Base-by-base conservation (phyloP, 2,888 invertebrate genomes). In the Tanytarsus gracilentus region DNA sequence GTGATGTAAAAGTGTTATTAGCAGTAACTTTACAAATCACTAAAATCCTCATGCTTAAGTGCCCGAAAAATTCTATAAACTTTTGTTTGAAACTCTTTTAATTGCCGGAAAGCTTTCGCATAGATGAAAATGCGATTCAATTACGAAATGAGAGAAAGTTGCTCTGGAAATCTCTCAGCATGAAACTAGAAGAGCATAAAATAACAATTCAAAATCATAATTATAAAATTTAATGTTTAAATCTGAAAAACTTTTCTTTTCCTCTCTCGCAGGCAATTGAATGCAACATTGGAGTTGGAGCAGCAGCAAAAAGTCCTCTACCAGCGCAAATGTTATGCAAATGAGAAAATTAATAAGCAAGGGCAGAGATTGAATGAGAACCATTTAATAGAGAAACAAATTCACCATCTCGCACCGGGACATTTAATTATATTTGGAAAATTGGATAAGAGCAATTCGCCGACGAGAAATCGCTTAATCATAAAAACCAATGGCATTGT, bases 401-500 rank as follows among this genome's bases (percentile, higher is more conserved):
- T 59, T 7, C 16, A n/a, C 0, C 3, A 11, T 11, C 16, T 59
- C 1, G 7, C 33, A 16, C 50, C 59, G 9, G 59, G 36, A 11
- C 33, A 33, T 26, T 50, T 59, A 4, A 33, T 59, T 5, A 36
- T 59, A 8, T 59, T 59, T 29, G 59, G 49, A 21, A 49, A 30
- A 49, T 2, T 59, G 27, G 33, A 49, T 18, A 23, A 16, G 16
- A 29, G 18, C 4, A 25, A 14, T 9, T 6, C n/a, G 6, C 14
- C 30, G 30, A 7, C 29, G 48, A 16, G 7, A 29, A 44, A 7
- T 14, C 33, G 18, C 11, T 26, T 59, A 14, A 26, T 59, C n/a
- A 50, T 25, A 4, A 49, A 50, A 49, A 59, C 59, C 7, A 50
- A 16, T 23, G 59, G 50, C n/a, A 33, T 59, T 25, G 16, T 59